These are phyloP conservation scores for Strigops habroptila DNA, from an alignment of 2,113 vertebrate genomes.

Conservation along the genomic window DNA sequence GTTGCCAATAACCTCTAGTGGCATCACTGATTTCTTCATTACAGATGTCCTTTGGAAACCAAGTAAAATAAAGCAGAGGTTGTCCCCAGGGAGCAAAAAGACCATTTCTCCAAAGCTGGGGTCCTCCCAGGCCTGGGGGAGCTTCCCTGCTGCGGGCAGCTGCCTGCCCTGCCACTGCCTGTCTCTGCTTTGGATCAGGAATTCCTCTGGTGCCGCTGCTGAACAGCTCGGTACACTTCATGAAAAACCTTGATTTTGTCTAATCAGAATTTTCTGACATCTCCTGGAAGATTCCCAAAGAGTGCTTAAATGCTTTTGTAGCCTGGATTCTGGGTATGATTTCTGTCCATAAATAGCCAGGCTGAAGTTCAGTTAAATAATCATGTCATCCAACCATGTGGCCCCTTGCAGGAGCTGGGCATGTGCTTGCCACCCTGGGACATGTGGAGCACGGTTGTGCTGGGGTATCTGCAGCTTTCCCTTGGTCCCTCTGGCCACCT, in stretches of 20 bases:
- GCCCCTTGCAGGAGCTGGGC: neutral
- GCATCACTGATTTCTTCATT: neutral
- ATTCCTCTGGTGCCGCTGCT: neutral
- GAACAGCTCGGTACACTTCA: accelerated
- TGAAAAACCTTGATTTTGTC: conserved; percentile 27
- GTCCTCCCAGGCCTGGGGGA: neutral
- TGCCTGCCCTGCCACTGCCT: neutral
- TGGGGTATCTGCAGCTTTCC: neutral
- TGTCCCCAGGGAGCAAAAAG: neutral
- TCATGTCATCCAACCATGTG: neutral
- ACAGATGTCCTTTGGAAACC: neutral
- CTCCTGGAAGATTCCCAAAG: conserved; percentile 46
- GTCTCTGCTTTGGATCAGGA: neutral
- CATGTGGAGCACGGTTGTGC: accelerated
- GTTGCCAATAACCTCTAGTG: neutral
- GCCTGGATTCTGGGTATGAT: neutral
- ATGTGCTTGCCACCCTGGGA: neutral
- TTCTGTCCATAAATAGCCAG: conserved; percentile 51
- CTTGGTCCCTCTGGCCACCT: neutral
- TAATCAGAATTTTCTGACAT: conserved; percentile 34
- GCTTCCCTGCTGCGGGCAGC: neutral
- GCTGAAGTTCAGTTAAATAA: conserved; percentile 1
- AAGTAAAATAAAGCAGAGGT: too few species aligned
- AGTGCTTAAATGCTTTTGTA: neutral
- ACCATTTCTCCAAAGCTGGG: neutral